Evolutionary conservation across 1,140 invertebrate genomes (phyloP).

Genomic region (Aphidius gifuensis): DNA sequence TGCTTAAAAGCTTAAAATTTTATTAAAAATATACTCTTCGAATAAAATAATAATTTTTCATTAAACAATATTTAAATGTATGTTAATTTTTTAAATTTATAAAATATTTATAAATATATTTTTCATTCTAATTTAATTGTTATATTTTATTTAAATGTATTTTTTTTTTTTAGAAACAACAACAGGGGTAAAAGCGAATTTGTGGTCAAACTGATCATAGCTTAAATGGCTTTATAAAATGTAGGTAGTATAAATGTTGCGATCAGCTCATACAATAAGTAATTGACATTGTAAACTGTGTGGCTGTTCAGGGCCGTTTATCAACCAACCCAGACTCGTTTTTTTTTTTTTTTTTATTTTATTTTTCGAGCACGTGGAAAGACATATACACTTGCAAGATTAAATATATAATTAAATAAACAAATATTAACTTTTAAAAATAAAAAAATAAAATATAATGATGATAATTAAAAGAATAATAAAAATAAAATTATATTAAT

Average conservation of each 20-base stretch:
- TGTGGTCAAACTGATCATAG: constrained; percentile 18
- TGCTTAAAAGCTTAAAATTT: too few species aligned
- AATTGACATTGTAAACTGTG: constrained; percentile 37
- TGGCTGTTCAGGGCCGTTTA: constrained; percentile 27
- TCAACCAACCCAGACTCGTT: constrained; percentile 14
- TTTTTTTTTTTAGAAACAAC: neutral
- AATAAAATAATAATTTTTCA: too few species aligned
- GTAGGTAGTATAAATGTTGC: constrained; percentile 14
- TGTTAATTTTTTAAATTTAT: too few species aligned
- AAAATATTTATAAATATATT: too few species aligned
- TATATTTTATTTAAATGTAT: too few species aligned
- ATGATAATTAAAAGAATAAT: neutral
- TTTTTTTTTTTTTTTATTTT: constrained; percentile 10
- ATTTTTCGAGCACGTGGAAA: constrained; percentile 18
- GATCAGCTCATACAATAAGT: constrained; percentile 20
- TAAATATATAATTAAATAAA: neutral
- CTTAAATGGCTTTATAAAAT: constrained; percentile 26
- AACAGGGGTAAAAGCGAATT: neutral
- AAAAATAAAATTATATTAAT: neutral
- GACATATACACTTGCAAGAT: too few species aligned
- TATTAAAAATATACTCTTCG: too few species aligned
- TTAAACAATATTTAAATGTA: too few species aligned
- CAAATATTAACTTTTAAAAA: neutral
- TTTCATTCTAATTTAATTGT: too few species aligned
- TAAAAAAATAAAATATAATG: neutral